phyloP scores from a whole-genome alignment of 2,888 invertebrate species.

The Brachynemurus nebulosus region DNA sequence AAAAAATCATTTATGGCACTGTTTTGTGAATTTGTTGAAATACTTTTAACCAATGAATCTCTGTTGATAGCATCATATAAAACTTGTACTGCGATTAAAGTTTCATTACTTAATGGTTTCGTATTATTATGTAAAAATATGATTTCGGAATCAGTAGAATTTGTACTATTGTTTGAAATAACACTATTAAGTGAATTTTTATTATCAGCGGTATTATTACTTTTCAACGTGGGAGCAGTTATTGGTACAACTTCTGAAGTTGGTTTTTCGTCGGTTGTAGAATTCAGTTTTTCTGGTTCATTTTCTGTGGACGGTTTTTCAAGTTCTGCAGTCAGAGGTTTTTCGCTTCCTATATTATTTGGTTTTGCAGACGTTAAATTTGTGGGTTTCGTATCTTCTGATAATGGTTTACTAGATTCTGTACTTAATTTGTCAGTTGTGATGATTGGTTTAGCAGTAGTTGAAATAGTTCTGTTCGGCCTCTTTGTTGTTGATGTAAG shows the following conservation, averaged over 20 bases:
- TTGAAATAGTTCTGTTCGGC: conserved; percentile 14
- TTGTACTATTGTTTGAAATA: not conserved
- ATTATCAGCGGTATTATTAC: not conserved
- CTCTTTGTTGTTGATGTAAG: conserved; percentile 18
- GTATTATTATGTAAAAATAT: conserved; percentile 1
- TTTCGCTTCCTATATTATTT: conserved; percentile 3
- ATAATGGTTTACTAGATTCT: conserved; percentile 9
- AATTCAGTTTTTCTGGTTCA: not conserved
- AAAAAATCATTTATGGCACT: not conserved
- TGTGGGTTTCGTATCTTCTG: conserved; percentile 3
- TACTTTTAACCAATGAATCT: not conserved
- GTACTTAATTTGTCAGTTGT: conserved; percentile 12
- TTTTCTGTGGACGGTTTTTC: conserved; percentile 1
- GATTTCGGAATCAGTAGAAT: not conserved
- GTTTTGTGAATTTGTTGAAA: not conserved
- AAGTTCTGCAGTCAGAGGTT: conserved; percentile 2
- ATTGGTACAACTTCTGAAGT: not conserved
- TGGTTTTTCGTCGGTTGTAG: not conserved
- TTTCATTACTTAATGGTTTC: not conserved
- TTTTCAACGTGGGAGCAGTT: not conserved
- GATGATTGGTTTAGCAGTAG: not conserved
- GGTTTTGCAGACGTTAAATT: conserved; percentile 9
- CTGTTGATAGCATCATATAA: not conserved
- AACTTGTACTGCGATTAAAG: not conserved
- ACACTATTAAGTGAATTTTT: not conserved